Conservation (phyloP, 2,113 vertebrate genomes). For the Hiodon alosoides region DNA sequence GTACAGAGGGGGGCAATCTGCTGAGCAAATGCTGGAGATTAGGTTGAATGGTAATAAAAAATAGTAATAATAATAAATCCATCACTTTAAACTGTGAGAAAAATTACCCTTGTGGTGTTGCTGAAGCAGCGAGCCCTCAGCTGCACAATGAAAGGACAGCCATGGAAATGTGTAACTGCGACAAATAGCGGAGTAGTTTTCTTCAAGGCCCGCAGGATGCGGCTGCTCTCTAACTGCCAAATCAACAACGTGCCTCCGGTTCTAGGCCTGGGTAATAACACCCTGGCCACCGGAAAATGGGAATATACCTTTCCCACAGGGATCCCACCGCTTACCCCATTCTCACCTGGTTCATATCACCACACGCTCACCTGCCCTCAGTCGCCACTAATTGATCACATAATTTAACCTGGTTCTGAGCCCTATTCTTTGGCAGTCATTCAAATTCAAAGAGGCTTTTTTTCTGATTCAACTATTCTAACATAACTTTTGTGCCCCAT, state of each 20-base stretch:
- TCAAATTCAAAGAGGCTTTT: conserved; percentile 39
- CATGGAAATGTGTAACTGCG: conserved; percentile 32
- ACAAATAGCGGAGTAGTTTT: conserved; percentile 33
- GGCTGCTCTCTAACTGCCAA: background rate
- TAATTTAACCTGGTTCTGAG: conserved; percentile 43
- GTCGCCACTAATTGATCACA: conserved; percentile 34
- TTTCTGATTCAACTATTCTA: conserved; percentile 31
- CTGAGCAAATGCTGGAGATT: too few species aligned
- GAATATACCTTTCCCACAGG: conserved; percentile 39
- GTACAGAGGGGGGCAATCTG: too few species aligned
- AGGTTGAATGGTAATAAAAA: too few species aligned
- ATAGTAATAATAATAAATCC: too few species aligned
- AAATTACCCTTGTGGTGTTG: too few species aligned
- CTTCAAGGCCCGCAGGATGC: background rate
- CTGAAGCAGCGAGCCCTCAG: too few species aligned
- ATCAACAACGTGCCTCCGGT: conserved; percentile 20
- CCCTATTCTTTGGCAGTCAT: conserved; percentile 38
- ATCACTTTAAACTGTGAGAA: too few species aligned
- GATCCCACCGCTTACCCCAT: conserved; percentile 28
- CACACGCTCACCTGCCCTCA: conserved; percentile 29
- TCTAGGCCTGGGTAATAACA: conserved; percentile 36
- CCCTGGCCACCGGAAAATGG: conserved; percentile 15
- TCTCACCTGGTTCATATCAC: conserved; percentile 36
- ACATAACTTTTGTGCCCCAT: conserved; percentile 8
- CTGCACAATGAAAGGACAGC: background rate